These are phyloP conservation scores for Brachyrhaphis roseni DNA, from an alignment of 2,797 vertebrate species.

Conservation along the genomic window DNA sequence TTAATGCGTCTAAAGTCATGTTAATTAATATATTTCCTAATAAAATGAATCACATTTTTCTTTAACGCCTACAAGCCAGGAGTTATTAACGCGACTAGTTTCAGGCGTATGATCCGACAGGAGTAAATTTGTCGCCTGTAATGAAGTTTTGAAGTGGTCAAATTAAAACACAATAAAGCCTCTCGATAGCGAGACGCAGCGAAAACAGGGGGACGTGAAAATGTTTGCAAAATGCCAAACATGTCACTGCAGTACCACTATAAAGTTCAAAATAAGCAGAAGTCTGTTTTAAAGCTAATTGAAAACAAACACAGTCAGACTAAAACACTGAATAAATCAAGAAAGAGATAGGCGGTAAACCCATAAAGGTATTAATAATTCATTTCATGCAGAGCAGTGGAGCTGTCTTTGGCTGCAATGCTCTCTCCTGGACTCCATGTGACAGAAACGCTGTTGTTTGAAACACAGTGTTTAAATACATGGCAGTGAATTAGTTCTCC, in stretches of 20 bases:
- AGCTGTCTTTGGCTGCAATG: neutral
- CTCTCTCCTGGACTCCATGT: neutral
- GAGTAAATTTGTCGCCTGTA: neutral
- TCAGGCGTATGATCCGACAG: neutral
- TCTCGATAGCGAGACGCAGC: too few relatives aligned
- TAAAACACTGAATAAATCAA: neutral
- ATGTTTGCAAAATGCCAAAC: neutral
- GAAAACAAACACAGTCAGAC: neutral
- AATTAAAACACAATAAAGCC: neutral
- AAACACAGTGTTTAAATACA: neutral
- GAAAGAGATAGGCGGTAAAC: neutral
- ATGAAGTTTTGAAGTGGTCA: neutral
- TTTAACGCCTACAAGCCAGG: neutral
- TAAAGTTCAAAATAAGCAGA: neutral
- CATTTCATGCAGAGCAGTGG: neutral
- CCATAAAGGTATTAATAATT: neutral
- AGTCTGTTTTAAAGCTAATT: neutral
- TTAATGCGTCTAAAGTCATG: neutral
- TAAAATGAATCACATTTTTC: neutral
- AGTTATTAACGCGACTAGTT: neutral
- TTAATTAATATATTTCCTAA: neutral
- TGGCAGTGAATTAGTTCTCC: neutral
- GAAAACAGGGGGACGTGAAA: neutral
- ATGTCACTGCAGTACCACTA: neutral
- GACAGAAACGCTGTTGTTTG: neutral